These are phyloP conservation scores for Chironomus striatipennis DNA, from an alignment of 1,140 invertebrate genomes.

Conservation along the genomic window DNA sequence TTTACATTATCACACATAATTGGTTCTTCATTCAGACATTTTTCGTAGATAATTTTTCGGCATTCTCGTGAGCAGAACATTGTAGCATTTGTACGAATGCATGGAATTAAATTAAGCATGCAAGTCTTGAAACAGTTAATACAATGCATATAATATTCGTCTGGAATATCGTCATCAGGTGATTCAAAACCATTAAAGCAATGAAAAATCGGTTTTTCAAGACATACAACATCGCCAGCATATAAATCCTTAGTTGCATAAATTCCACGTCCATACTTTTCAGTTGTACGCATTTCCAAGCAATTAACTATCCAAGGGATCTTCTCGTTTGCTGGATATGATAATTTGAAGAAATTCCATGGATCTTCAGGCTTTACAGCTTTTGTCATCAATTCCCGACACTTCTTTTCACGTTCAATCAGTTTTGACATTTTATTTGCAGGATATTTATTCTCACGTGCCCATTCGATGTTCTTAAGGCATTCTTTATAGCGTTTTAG, in stretches of 20 bases:
- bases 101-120: slow-evolving; percentile 55
- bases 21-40: background rate
- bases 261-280: slow-evolving; percentile 54
- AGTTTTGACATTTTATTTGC: background rate
- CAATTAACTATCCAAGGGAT: slow-evolving; percentile 50
- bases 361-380: background rate
- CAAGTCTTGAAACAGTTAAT: slow-evolving; percentile 63
- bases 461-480: background rate
- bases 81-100: slow-evolving; percentile 49
- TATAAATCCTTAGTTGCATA: slow-evolving; percentile 53
- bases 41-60: background rate
- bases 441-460: background rate
- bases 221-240: slow-evolving; percentile 65
- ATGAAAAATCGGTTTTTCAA: slow-evolving; percentile 50
- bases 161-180: too few relatives aligned
- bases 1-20: background rate
- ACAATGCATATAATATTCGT: slow-evolving; percentile 52
- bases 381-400: background rate
- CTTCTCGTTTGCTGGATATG: slow-evolving; percentile 40
- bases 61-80: background rate
- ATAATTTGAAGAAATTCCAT: slow-evolving; percentile 33
- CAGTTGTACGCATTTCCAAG: slow-evolving; percentile 46
- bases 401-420: background rate
- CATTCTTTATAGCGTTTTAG: background rate
- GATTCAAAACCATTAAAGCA: too few relatives aligned